Evolutionary conservation across 2,888 invertebrate genomes (phyloP).

Genomic region (Zygaena filipendulae): DNA sequence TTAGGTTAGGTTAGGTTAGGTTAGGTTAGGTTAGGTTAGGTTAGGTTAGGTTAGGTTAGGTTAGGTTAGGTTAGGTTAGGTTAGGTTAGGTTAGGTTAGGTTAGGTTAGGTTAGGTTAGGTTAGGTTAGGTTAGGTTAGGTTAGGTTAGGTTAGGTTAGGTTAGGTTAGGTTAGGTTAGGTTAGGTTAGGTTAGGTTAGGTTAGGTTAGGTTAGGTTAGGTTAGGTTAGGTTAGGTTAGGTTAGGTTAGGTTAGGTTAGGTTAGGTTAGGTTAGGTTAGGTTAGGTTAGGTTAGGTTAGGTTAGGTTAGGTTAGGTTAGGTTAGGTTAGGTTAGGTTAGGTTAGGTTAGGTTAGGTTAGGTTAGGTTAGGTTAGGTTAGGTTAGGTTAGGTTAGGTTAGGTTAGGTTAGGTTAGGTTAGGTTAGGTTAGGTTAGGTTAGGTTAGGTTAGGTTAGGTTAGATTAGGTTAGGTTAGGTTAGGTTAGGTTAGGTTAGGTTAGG

Average conservation of each 20-base stretch:
- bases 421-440: conserved; percentile 2
- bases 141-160: conserved; percentile 6
- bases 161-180: conserved; percentile 6
- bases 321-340: conserved; percentile 3
- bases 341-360: conserved; percentile 2
- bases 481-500: too few species aligned
- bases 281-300: conserved; percentile 5
- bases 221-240: conserved; percentile 2
- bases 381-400: conserved; percentile 4
- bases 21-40: conserved; percentile 3
- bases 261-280: conserved; percentile 4
- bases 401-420: conserved; percentile 1
- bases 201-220: conserved; percentile 7
- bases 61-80: conserved; percentile 5
- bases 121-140: conserved; percentile 6
- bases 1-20: conserved; percentile 1
- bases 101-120: conserved; percentile 7
- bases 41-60: conserved; percentile 3
- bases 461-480: too few species aligned
- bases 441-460: too few species aligned
- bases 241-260: conserved; percentile 1
- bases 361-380: conserved; percentile 5
- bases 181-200: conserved; percentile 6
- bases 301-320: conserved; percentile 3
- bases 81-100: conserved; percentile 6